Evolutionary conservation across 2,888 invertebrate genomes (phyloP).

Genomic region (Mycalesis mineus): DNA sequence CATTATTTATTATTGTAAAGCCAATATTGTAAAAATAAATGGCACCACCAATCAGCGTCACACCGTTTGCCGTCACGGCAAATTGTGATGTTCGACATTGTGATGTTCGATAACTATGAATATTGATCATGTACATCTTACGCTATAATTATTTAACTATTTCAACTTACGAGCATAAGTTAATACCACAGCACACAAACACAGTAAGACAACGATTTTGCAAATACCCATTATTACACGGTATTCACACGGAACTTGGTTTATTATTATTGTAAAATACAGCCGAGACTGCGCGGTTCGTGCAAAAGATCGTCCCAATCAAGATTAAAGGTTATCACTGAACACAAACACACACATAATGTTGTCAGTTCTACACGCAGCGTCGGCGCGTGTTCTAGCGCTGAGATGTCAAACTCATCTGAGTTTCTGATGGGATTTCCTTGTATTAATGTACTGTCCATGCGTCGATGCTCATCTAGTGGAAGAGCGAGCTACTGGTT

Average conservation of each 20-base stretch:
- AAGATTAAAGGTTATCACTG: slow-evolving; percentile 8
- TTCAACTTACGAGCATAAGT: neutral
- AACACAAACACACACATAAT: neutral
- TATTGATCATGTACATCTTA: too few relatives aligned
- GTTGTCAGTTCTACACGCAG: neutral
- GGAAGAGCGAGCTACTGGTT: slow-evolving; percentile 6
- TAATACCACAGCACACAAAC: neutral
- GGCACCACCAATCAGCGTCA: too few relatives aligned
- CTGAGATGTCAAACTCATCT: slow-evolving; percentile 14
- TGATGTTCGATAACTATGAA: too few relatives aligned
- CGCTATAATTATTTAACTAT: neutral
- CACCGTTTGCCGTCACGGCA: too few relatives aligned
- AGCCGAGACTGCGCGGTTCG: neutral
- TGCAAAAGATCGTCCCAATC: neutral
- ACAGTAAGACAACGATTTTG: neutral
- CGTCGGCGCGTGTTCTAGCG: slow-evolving; percentile 10
- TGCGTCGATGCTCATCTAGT: slow-evolving; percentile 18
- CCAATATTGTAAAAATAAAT: too few relatives aligned
- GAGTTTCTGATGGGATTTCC: slow-evolving; percentile 24
- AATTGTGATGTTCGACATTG: too few relatives aligned
- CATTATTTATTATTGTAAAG: too few relatives aligned
- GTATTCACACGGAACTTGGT: neutral
- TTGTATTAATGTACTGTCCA: slow-evolving; percentile 22
- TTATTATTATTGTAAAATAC: too few relatives aligned
- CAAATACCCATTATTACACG: neutral